Evolutionary conservation across 2,797 vertebrate genomes (phyloP).

Genomic region (Leptatherina wallacei): DNA sequence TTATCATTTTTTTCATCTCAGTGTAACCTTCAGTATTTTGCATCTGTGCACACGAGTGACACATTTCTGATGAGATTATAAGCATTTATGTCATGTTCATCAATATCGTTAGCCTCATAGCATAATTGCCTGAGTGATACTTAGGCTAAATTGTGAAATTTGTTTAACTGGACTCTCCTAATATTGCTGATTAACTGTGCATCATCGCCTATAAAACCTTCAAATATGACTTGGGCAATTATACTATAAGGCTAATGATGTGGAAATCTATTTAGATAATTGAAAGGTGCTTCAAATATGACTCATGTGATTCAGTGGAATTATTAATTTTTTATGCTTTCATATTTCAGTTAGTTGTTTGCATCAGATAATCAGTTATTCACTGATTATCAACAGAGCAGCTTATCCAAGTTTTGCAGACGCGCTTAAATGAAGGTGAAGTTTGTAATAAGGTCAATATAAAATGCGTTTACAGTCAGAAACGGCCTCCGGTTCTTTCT

Average conservation of each 20-base stretch:
- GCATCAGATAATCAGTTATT: conserved; percentile 29
- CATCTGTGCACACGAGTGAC: too few relatives aligned
- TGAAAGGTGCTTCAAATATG: not conserved
- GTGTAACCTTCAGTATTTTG: not conserved
- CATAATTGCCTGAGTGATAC: too few relatives aligned
- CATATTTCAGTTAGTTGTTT: conserved; percentile 29
- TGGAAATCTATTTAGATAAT: conserved; percentile 32
- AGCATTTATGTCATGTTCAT: conserved; percentile 3
- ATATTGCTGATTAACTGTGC: too few relatives aligned
- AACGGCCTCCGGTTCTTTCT: conserved; percentile 48
- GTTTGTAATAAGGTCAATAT: conserved; percentile 27
- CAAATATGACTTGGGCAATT: too few relatives aligned
- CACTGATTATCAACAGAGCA: conserved; percentile 29
- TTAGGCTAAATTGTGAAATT: too few relatives aligned
- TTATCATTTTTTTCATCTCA: not conserved
- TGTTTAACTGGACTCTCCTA: too few relatives aligned
- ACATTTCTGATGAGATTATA: too few relatives aligned
- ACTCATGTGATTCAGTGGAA: conserved; percentile 26
- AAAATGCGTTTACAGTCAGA: conserved; percentile 54
- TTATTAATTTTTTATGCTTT: conserved; percentile 26
- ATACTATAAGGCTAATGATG: too few relatives aligned
- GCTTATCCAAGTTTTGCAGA: conserved; percentile 16
- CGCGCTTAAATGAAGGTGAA: conserved; percentile 13
- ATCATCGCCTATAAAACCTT: too few relatives aligned
- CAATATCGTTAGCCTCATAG: not conserved